Percentiles rank a stretch among this genome's conserved stretches.
phyloP scores from a whole-genome alignment of 1,140 invertebrate species.

The Drosophila lacertosa region DNA sequence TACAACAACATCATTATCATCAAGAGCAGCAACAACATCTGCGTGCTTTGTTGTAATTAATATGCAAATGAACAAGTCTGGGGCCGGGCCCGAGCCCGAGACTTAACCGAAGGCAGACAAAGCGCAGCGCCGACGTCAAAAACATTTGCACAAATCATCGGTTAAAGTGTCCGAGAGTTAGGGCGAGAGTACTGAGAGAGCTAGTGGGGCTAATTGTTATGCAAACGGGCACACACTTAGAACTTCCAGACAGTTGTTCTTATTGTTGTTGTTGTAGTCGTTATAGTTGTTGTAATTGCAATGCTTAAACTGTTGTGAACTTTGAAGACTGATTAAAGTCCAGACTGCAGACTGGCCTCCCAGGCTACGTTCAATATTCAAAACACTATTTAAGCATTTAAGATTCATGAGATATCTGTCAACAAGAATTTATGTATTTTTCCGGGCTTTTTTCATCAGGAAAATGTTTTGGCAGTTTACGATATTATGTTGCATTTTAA shows the following conservation, averaged over 20 bases:
- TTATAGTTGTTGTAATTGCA: constrained; percentile 35
- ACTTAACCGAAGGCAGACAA: constrained; percentile 12
- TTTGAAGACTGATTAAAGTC: constrained; percentile 31
- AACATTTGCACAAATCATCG: constrained; percentile 73
- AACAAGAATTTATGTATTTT: too few species aligned
- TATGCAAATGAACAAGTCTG: constrained; percentile 64
- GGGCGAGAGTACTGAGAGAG: background rate
- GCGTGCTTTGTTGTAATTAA: constrained; percentile 69
- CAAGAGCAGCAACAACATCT: constrained; percentile 3
- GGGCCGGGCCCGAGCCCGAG: constrained; percentile 5
- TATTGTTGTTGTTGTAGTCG: constrained; percentile 1
- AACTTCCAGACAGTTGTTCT: constrained; percentile 27
- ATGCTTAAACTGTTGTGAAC: constrained; percentile 41
- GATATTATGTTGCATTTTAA: too few species aligned
- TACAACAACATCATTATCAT: constrained; percentile 10
- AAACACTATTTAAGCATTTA: too few species aligned
- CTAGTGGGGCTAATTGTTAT: constrained; percentile 60
- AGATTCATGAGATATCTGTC: too few species aligned
- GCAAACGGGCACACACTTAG: constrained; percentile 53
- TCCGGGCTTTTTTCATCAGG: too few species aligned
- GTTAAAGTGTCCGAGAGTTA: constrained; percentile 49
- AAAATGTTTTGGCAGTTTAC: too few species aligned
- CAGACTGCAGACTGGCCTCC: background rate
- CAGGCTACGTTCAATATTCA: too few species aligned
- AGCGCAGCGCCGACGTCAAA: constrained; percentile 59